These are phyloP conservation scores for Pogonognathellus flavescens DNA, from an alignment of 1,140 invertebrate species.

Conservation along the genomic window DNA sequence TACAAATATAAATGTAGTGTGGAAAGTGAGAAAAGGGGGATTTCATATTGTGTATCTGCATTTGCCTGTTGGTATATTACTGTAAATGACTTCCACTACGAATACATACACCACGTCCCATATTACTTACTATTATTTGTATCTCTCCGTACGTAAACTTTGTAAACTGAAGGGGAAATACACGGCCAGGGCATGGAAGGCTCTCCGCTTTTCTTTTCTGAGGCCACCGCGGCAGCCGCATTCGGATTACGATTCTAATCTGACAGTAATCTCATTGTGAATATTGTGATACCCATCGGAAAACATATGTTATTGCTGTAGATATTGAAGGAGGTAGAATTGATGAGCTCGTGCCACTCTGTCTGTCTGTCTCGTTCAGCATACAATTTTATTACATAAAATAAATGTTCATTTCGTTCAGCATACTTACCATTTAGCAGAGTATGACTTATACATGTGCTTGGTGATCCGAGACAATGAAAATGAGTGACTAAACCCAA, in stretches of 20 bases:
- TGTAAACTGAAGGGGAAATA: conserved; percentile 35
- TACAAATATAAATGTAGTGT: background rate
- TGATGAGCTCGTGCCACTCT: conserved; percentile 41
- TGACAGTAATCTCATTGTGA: conserved; percentile 64
- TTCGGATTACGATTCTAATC: conserved; percentile 60
- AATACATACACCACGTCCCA: too few species aligned
- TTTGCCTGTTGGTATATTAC: too few species aligned
- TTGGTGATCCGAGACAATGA: conserved; percentile 6
- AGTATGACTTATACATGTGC: too few species aligned
- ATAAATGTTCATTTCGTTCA: conserved; percentile 28
- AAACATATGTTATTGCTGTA: conserved; percentile 56
- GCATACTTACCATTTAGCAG: too few species aligned
- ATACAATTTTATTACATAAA: conserved; percentile 25
- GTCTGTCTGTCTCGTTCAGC: background rate
- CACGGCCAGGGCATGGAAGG: background rate
- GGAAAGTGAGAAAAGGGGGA: conserved; percentile 20
- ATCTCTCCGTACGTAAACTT: background rate
- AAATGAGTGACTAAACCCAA: conserved; percentile 2
- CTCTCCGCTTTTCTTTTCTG: conserved; percentile 1
- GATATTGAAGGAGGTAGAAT: conserved; percentile 40
- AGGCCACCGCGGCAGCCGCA: conserved; percentile 47
- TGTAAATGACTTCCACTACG: too few species aligned
- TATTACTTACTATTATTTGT: background rate
- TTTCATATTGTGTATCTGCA: background rate
- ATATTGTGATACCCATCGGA: conserved; percentile 36